phyloP scores from a whole-genome alignment of 2,113 vertebrate genomes.

The Sterna hirundo region DNA sequence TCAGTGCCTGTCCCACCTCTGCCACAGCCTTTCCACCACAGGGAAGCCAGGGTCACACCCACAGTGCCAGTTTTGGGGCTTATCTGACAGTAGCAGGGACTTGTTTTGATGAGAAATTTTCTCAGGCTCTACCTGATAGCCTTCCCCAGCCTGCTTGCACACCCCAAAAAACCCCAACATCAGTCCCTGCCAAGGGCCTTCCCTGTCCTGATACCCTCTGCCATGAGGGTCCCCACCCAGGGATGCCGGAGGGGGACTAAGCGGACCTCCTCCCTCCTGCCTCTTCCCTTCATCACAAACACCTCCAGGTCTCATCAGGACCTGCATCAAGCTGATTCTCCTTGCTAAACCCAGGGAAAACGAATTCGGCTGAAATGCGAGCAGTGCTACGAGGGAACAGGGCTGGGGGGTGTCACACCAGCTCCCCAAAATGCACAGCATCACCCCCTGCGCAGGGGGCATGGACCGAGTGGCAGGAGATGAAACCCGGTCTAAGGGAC shows the following conservation, averaged over 20 bases:
- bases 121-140: accelerated
- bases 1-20: not conserved
- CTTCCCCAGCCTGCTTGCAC: not conserved
- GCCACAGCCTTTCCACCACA: not conserved
- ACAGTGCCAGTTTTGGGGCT: not conserved
- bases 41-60: not conserved
- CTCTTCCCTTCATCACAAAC: not conserved
- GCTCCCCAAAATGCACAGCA: accelerated
- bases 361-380: not conserved
- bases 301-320: not conserved
- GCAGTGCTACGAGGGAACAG: not conserved
- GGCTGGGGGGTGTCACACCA: accelerated
- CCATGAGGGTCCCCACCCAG: accelerated
- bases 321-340: not conserved
- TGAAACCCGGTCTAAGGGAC: accelerated
- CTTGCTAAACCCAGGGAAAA: not conserved
- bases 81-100: not conserved
- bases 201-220: not conserved
- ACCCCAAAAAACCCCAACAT: not conserved
- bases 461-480: accelerated
- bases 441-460: not conserved
- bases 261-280: not conserved
- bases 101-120: not conserved
- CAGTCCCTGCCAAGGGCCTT: not conserved
- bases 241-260: not conserved